phyloP scores from a whole-genome alignment of 2,113 vertebrate genomes.

The Leucopsar rothschildi region DNA sequence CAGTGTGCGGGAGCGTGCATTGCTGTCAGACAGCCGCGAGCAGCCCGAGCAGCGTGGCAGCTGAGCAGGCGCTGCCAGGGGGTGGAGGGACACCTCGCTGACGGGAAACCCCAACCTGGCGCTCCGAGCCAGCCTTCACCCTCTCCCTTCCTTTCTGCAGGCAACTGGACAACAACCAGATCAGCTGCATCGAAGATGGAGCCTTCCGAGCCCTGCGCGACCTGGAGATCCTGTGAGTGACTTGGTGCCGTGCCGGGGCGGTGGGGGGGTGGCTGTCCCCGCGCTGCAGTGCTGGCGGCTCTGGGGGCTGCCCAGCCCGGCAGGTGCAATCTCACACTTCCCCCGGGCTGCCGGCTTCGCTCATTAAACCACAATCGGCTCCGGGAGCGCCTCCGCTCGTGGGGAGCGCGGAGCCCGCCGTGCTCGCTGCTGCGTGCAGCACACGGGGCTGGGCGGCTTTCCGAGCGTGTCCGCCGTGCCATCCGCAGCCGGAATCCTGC shows the following conservation, averaged over 20 bases:
- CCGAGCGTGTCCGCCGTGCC: neutral
- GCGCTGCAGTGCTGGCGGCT: conserved; percentile 52
- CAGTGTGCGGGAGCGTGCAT: conserved; percentile 73
- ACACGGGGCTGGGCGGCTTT: conserved; percentile 23
- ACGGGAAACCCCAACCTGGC: conserved; percentile 46
- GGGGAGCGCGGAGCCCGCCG: neutral
- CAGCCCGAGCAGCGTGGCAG: conserved; percentile 80
- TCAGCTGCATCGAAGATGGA: conserved; percentile 99
- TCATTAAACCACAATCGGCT: conserved; percentile 53
- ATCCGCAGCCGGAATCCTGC: neutral
- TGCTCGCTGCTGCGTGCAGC: conserved; percentile 31
- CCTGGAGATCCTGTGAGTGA: conserved; percentile 98
- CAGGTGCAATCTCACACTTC: conserved; percentile 34
- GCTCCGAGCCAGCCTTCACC: conserved; percentile 73
- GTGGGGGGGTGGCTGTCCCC: conserved; percentile 46
- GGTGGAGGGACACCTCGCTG: conserved; percentile 75
- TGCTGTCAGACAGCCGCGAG: conserved; percentile 75
- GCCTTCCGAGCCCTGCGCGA: conserved; percentile 98
- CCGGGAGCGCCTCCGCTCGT: neutral
- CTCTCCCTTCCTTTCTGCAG: conserved; percentile 89
- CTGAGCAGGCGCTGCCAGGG: conserved; percentile 73
- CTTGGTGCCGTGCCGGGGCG: conserved; percentile 54
- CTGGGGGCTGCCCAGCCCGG: neutral
- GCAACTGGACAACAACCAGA: conserved; percentile 99
- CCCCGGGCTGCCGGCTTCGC: conserved; percentile 43